Evolutionary conservation across 2,888 invertebrate genomes (phyloP), one percentile per base, ranked within the genome.

Genomic region (Limnephilus lunatus): DNA sequence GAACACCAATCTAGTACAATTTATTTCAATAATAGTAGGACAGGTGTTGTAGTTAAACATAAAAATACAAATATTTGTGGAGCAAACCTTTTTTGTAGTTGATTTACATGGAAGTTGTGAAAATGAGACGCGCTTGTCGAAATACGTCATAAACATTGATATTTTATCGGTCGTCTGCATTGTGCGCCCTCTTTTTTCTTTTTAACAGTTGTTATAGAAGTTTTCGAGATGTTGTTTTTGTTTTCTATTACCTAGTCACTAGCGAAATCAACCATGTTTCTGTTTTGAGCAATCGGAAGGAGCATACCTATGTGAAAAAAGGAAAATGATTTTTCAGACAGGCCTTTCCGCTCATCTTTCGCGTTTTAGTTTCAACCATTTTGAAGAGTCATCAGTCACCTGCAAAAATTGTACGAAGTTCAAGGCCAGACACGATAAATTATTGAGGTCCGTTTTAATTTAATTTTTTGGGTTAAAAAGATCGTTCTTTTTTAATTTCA

Each of bases 71-170:
- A 68, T 68, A 68, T 68, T 68, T 53, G 48, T 87, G 30, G 11
- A 30, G 9, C 48, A 68, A 68, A 31, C 44, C 19, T 53, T 88
- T 92, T 91, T 89, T 48, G 48, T 81, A 32, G 44, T 68, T 89
- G 91, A 92, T 92, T 92, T 92, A 92, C 89, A 48, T 31, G 15
- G 81, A 90, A 91, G 80, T 81, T 80, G 87, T 68, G 80, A 68
- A 90, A 92, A 90, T 88, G 82, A 87, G 83, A 85, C 81, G 83
- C 85, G 81, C 83, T 39, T 90, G 81, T 87, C 85, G 39, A 44
- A 81, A 39, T 80, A n/a, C 7, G 7, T 91, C 86, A 90, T 92
- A 90, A 91, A 92, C 91, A 92, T 89, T 91, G 90, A 90, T 92
- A 92, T 92, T 90, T 91, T 91, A 92, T 90, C 48, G 91, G 31